These are phyloP conservation scores for Tauraco hartlaubi DNA, from an alignment of 2,797 vertebrate species.

Conservation along the genomic window DNA sequence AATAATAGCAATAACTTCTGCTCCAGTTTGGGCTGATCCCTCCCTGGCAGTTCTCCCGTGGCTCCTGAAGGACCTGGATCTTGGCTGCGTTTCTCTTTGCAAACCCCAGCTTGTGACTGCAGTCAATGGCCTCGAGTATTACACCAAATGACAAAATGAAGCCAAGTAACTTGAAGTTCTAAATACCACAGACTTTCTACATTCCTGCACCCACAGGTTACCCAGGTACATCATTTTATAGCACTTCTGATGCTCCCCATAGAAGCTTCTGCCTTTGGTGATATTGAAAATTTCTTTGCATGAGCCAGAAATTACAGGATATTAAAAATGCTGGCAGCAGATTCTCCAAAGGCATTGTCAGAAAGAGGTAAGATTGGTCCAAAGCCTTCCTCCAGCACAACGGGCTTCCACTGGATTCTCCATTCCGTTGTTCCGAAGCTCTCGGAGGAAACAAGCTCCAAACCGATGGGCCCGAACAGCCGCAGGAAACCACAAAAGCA, in stretches of 20 bases:
- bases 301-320: not conserved
- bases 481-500: not conserved
- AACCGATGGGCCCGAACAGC: not conserved
- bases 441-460: not conserved
- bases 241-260: not conserved
- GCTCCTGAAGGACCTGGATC: not conserved
- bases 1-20: not conserved
- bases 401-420: not conserved
- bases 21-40: not conserved
- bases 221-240: not conserved
- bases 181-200: not conserved
- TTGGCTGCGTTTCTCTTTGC: not conserved
- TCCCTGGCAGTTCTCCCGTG: not conserved
- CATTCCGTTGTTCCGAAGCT: not conserved
- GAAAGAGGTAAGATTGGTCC: not conserved
- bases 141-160: not conserved
- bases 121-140: not conserved
- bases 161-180: not conserved
- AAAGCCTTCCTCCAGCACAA: not conserved
- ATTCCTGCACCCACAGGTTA: not conserved
- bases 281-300: not conserved
- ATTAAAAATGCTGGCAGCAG: slow-evolving; percentile 10
- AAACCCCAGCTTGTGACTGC: not conserved
- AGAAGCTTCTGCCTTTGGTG: not conserved
- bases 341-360: not conserved